Evolutionary conservation across 2,888 invertebrate genomes (phyloP).

Genomic region (Drosophila koepferae): DNA sequence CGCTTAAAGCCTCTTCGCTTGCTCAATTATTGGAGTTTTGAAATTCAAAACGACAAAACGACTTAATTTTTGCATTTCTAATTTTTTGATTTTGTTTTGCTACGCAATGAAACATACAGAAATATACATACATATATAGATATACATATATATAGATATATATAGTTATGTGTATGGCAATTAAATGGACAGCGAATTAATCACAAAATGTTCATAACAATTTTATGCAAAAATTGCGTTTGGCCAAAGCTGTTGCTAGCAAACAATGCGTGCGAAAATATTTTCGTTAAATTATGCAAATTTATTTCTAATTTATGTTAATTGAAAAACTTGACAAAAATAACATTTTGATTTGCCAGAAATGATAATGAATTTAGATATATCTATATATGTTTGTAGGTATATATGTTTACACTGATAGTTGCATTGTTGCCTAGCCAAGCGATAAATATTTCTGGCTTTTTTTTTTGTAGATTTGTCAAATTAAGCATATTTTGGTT

Average conservation of each 20-base stretch:
- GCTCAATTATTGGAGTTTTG: conserved; percentile 2
- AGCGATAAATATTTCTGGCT: not conserved
- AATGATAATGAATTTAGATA: conserved; percentile 6
- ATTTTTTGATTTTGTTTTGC: conserved; percentile 36
- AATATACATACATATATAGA: not conserved
- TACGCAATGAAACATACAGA: conserved; percentile 11
- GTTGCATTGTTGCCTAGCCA: conserved; percentile 3
- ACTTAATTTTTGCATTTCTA: conserved; percentile 60
- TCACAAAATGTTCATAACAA: conserved; percentile 53
- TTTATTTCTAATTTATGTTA: conserved; percentile 64
- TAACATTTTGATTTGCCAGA: conserved; percentile 10
- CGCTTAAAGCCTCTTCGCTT: fast-evolving
- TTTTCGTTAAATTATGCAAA: conserved; percentile 28
- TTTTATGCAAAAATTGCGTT: conserved; percentile 43
- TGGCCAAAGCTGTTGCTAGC: conserved; percentile 37
- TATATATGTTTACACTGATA: not conserved
- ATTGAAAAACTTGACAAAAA: conserved; percentile 60
- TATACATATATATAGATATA: not conserved
- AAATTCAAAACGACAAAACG: conserved; percentile 51
- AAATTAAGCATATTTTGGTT: not conserved
- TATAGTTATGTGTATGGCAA: conserved; percentile 41
- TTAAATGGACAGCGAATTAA: conserved; percentile 66
- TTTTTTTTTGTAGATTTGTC: conserved; percentile 4
- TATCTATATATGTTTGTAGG: not conserved
- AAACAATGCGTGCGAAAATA: conserved; percentile 25